These are phyloP conservation scores for Exephanes ischioxanthus DNA, from an alignment of 2,888 invertebrate genomes.

Conservation along the genomic window DNA sequence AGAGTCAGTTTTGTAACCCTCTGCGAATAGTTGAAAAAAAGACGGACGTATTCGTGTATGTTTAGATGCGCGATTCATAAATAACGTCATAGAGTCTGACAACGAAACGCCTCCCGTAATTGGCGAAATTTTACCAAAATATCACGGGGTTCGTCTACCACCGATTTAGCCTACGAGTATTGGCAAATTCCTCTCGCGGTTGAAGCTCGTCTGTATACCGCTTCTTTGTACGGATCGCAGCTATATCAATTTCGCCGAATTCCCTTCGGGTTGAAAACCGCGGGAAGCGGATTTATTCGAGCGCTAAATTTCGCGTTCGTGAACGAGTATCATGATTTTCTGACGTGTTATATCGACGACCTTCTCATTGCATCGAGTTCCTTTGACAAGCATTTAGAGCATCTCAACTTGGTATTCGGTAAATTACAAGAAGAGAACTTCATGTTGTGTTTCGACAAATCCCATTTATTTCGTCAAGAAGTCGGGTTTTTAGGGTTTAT, in stretches of 20 bases:
- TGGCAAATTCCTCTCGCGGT: too few species aligned
- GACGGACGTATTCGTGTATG: not conserved
- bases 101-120: too few species aligned
- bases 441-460: constrained; percentile 73
- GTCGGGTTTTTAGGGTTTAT: too few species aligned
- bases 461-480: constrained; percentile 61
- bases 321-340: constrained; percentile 70
- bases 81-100: too few species aligned
- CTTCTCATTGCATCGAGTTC: constrained; percentile 72
- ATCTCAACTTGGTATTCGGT: constrained; percentile 69
- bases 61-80: not conserved
- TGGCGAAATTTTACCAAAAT: too few species aligned
- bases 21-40: not conserved
- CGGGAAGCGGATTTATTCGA: too few species aligned
- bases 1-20: constrained; percentile 76
- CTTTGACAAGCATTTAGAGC: constrained; percentile 72
- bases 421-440: constrained; percentile 66
- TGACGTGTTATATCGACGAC: constrained; percentile 77
- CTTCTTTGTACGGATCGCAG: too few species aligned
- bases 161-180: too few species aligned
- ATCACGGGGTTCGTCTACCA: too few species aligned
- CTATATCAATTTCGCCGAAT: too few species aligned
- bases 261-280: too few species aligned
- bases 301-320: constrained; percentile 70
- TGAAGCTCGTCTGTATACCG: too few species aligned